phyloP scores from a whole-genome alignment of 2,113 vertebrate species.

The Notothenia rossii region DNA sequence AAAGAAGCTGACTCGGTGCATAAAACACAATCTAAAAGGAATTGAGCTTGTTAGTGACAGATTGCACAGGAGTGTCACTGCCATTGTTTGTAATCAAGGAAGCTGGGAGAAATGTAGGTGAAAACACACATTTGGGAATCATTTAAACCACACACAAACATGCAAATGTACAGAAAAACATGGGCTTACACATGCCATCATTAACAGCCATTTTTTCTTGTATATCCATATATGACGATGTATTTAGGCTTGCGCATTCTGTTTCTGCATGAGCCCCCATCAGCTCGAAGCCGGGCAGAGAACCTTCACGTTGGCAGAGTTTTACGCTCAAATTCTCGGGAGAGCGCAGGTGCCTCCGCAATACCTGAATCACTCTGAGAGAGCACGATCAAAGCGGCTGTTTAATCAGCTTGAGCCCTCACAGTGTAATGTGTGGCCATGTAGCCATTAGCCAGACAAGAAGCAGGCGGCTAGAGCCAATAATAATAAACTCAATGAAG shows the following conservation, averaged over 20 bases:
- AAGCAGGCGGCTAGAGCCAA: background rate
- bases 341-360: background rate
- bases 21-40: slow-evolving; percentile 29
- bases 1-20: slow-evolving; percentile 10
- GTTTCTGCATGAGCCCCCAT: background rate
- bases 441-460: slow-evolving; percentile 1
- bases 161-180: background rate
- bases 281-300: slow-evolving; percentile 1
- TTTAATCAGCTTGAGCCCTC: slow-evolving; percentile 1
- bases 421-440: slow-evolving; percentile 2
- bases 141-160: background rate
- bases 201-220: background rate
- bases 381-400: background rate
- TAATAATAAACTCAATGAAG: background rate
- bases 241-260: slow-evolving; percentile 5
- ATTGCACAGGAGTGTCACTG: background rate
- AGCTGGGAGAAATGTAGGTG: background rate
- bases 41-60: slow-evolving; percentile 24
- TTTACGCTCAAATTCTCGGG: background rate
- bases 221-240: background rate
- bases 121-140: slow-evolving; percentile 2
- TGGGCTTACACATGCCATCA: background rate
- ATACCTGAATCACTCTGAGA: background rate
- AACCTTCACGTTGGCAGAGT: background rate
- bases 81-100: slow-evolving; percentile 3